Evolutionary conservation across 2,888 invertebrate species (phyloP).

Genomic region (Spodoptera littoralis): DNA sequence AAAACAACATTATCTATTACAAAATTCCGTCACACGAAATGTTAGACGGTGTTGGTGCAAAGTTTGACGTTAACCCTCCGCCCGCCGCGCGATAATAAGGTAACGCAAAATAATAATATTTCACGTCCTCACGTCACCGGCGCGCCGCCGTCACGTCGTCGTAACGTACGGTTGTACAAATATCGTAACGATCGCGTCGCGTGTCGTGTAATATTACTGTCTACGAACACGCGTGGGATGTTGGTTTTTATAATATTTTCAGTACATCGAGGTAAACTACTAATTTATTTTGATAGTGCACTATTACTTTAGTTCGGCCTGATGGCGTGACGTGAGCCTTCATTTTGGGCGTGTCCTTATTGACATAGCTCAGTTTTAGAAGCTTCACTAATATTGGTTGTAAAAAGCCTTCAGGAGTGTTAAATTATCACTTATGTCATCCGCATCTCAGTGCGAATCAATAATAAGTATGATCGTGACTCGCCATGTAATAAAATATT

Average conservation of each 20-base stretch:
- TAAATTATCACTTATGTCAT: too few relatives aligned
- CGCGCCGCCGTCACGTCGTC: conserved; percentile 27
- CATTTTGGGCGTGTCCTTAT: conserved; percentile 6
- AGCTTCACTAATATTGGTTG: not conserved
- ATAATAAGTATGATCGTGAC: too few relatives aligned
- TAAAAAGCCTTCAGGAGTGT: too few relatives aligned
- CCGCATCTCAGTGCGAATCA: too few relatives aligned
- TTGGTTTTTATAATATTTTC: conserved; percentile 32
- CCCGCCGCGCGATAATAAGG: conserved; percentile 35
- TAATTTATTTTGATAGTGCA: conserved; percentile 41
- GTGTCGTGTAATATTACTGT: conserved; percentile 39
- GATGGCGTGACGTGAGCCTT: conserved; percentile 1
- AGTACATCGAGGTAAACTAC: conserved; percentile 14
- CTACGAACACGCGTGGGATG: conserved; percentile 36
- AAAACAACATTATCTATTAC: conserved; percentile 25
- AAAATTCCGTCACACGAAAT: conserved; percentile 15
- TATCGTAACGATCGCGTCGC: conserved; percentile 47
- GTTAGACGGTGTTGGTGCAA: conserved; percentile 14
- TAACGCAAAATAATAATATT: conserved; percentile 40
- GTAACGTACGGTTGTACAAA: conserved; percentile 50
- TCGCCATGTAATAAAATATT: too few relatives aligned
- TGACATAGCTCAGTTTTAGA: not conserved
- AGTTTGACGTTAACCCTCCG: conserved; percentile 21
- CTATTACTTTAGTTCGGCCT: conserved; percentile 13
- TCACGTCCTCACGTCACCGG: conserved; percentile 19